These are phyloP conservation scores for Gymnosoma rotundatum DNA, from an alignment of 2,888 invertebrate species.

Conservation along the genomic window DNA sequence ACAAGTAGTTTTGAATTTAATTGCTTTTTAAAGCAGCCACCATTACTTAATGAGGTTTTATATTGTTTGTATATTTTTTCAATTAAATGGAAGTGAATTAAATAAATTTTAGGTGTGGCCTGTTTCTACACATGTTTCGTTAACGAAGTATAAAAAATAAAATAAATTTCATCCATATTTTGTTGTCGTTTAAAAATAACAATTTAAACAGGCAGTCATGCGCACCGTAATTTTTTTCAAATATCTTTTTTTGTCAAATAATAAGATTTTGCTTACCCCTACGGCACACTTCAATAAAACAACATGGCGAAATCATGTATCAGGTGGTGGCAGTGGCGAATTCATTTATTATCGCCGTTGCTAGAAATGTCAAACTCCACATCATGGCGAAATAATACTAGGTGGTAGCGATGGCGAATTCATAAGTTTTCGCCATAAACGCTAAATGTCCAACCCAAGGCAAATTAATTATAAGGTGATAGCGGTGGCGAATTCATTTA, in stretches of 20 bases:
- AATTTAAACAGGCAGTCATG: too few species aligned
- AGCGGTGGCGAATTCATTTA: too few species aligned
- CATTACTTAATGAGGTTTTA: conserved; percentile 64
- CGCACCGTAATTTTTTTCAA: neutral
- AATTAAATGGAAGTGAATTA: conserved; percentile 32
- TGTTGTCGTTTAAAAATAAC: conserved; percentile 19
- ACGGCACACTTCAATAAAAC: too few species aligned
- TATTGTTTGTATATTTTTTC: conserved; percentile 21
- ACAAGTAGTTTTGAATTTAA: conserved; percentile 57
- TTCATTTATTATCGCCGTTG: too few species aligned
- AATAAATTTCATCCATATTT: conserved; percentile 32
- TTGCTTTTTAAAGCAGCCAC: conserved; percentile 61
- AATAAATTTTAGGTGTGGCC: conserved; percentile 64
- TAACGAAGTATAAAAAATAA: neutral
- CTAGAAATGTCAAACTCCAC: too few species aligned
- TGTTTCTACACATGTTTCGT: conserved; percentile 40
- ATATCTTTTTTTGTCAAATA: neutral
- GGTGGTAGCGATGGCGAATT: too few species aligned
- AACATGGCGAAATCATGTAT: too few species aligned
- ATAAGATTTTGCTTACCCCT: neutral
- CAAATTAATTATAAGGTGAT: too few species aligned
- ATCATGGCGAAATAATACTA: too few species aligned
- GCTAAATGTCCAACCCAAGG: too few species aligned
- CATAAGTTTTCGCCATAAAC: too few species aligned
- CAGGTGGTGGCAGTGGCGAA: too few species aligned